Evolutionary conservation across 2,797 vertebrate genomes (phyloP), one percentile per base, ranked within the genome.

Genomic region (Eremophila alpestris): DNA sequence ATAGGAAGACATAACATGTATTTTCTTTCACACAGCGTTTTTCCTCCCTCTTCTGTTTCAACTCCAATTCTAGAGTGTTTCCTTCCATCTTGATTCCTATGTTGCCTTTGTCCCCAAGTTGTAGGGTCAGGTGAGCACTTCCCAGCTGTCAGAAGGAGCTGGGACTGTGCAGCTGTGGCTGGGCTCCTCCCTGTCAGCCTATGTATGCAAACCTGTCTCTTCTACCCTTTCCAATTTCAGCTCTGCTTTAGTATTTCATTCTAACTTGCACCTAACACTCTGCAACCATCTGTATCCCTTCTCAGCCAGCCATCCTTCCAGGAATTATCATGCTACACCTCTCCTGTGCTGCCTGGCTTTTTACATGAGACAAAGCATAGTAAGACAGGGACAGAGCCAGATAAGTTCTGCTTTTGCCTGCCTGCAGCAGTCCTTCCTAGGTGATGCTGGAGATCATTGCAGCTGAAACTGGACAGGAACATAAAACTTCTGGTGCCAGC

Each of bases 101-200:
- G 3, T 20, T 32, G 41, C 13, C 69, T 58, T 81, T 83, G 26
- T 3, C 46, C 17, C 16, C 26, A 13, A 70, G 34, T 11, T 52
- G 16, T 16, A 20, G 0, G 1, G 67, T 18, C 45, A 81, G 62
- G 19, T 0, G 0, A 64, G 29, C 0, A 0, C 32, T 74, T 59
- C 46, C 74, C 10, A 2, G 40, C 59, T 62, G 13, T 2, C 74
- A 49, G 73, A 32, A 26, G 27, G 56, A 40, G 9, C 36, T 36
- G 60, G 41, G 54, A 14, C 60, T 4, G 4, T 40, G 15, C 70
- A 68, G 75, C 80, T 55, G 21, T 51, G 76, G 15, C 79, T 54
- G 52, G 23, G 10, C 27, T 36, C 40, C 48, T 69, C 27, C 46
- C 64, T 65, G 48, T 32, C 76, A 77, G 21, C 34, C 43, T 73